Percentiles rank a stretch among this genome's conserved stretches.
Evolutionary conservation across 23 tunicate genomes (phyloP).

Genomic region (Halocynthia aurantium): DNA sequence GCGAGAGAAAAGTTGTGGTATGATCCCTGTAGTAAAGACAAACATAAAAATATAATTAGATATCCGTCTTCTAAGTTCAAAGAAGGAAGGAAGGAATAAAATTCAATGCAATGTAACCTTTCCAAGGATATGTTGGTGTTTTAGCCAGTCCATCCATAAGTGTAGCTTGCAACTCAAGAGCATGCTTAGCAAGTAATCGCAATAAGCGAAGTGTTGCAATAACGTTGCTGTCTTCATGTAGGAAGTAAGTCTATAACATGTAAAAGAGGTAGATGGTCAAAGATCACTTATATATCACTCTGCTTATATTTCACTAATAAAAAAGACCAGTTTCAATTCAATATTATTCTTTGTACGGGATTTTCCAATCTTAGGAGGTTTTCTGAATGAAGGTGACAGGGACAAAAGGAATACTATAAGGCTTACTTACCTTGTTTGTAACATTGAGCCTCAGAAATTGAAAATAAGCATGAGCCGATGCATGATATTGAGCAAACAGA

Average conservation of each 20-base stretch:
- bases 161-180: constrained; percentile 70
- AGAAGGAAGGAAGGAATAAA: background rate
- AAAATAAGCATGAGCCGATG: constrained; percentile 85
- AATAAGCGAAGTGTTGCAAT: constrained; percentile 71
- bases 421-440: constrained; percentile 51
- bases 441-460: constrained; percentile 57
- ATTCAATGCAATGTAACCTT: constrained; percentile 30
- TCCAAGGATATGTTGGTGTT: constrained; percentile 88
- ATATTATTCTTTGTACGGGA: background rate
- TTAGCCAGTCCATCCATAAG: constrained; percentile 63
- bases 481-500: constrained; percentile 59
- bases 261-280: too few species aligned
- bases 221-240: constrained; percentile 72
- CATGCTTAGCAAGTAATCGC: constrained; percentile 87
- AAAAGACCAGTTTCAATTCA: background rate
- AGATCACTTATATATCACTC: too few species aligned
- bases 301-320: too few species aligned
- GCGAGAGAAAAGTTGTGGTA: constrained; percentile 96
- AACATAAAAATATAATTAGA: background rate
- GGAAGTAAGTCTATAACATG: constrained; percentile 17
- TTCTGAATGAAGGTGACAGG: background rate
- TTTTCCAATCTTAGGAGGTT: background rate
- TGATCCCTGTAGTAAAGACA: constrained; percentile 46
- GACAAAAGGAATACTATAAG: background rate
- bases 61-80: too few species aligned